Evolutionary conservation across 2,888 invertebrate species (phyloP).

Genomic region (Heteromurus nitidus): DNA sequence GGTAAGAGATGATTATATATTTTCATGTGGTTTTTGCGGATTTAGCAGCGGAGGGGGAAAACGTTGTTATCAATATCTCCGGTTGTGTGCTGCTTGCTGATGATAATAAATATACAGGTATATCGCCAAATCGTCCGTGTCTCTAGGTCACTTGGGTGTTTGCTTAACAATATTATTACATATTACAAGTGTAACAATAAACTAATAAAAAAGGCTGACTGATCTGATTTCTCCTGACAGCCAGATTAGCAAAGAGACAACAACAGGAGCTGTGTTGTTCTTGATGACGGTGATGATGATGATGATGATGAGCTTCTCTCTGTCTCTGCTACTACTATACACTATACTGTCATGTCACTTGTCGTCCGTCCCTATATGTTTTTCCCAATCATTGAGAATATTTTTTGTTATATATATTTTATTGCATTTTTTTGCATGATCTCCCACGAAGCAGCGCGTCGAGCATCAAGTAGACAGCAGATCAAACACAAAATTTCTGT

Average conservation of each 20-base stretch:
- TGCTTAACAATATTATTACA: conserved; percentile 62
- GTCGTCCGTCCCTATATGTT: conserved; percentile 14
- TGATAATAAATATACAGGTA: conserved; percentile 26
- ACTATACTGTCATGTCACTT: conserved; percentile 38
- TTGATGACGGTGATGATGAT: conserved; percentile 32
- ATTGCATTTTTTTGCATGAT: neutral
- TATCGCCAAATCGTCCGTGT: conserved; percentile 65
- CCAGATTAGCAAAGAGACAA: conserved; percentile 47
- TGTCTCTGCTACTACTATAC: conserved; percentile 35
- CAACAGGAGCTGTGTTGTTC: conserved; percentile 32
- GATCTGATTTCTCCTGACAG: conserved; percentile 60
- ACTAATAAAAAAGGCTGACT: conserved; percentile 39
- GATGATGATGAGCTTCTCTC: conserved; percentile 46
- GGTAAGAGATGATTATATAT: conserved; percentile 27
- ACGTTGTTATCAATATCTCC: conserved; percentile 27
- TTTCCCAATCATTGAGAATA: conserved; percentile 14
- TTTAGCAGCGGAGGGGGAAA: conserved; percentile 35
- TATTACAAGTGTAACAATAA: conserved; percentile 56
- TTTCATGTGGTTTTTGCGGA: conserved; percentile 45
- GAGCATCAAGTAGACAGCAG: too few species aligned
- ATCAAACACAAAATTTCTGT: neutral
- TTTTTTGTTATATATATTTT: neutral
- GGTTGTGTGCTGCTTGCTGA: conserved; percentile 8
- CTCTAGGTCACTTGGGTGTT: conserved; percentile 69
- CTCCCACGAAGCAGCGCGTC: neutral